Evolutionary conservation across 2,113 vertebrate species (phyloP), one percentile per base, ranked within the genome.

Genomic region (Equus przewalskii): DNA sequence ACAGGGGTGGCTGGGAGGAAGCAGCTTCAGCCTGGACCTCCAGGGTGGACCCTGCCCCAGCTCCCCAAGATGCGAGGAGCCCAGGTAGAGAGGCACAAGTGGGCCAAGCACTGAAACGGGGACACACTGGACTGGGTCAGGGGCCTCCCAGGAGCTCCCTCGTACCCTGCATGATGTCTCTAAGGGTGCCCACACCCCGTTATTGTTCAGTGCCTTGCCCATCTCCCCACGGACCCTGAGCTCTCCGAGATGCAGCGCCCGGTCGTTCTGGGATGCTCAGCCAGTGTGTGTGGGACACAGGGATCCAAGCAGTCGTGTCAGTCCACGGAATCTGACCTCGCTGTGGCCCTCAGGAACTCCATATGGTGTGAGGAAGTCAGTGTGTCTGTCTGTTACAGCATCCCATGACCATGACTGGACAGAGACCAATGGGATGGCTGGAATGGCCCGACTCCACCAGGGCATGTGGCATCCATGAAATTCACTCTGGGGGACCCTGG

Each of bases 11-110:
- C 28, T 46, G 80, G 19, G 7, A 7, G 19, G 26, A 22, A 60
- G 1, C 12, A 18, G 22, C 1, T 58, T 82, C 44, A 11, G 28
- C 64, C 7, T 79, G 89, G 60, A 60, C 30, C 24, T 36, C 72
- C 1, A 2, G 30, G n/a, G 9, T 0, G 14, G 46, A 72, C 11
- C 15, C 1, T 24, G 8, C 7, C 30, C 14, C 18, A 64, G 44
- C 14, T 36, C 62, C 30, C 3, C 19, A 44, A 44, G 10, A 9
- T n/a, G 8, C 11, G 7, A 87, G 56, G 44, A 80, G 6, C 41
- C 33, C 54, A 51, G 9, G 15, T 18, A 60, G 16, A 28, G 44
- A 89, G 93, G 78, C 56, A 64, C 21, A 16, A 88, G 62, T 49
- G 44, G 28, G 54, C 24, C 19, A 54, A 81, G 26, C 24, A 44